Percentiles rank a stretch among this genome's conserved stretches.
Evolutionary conservation across 2,888 invertebrate species (phyloP).

Genomic region (Tuta absoluta): DNA sequence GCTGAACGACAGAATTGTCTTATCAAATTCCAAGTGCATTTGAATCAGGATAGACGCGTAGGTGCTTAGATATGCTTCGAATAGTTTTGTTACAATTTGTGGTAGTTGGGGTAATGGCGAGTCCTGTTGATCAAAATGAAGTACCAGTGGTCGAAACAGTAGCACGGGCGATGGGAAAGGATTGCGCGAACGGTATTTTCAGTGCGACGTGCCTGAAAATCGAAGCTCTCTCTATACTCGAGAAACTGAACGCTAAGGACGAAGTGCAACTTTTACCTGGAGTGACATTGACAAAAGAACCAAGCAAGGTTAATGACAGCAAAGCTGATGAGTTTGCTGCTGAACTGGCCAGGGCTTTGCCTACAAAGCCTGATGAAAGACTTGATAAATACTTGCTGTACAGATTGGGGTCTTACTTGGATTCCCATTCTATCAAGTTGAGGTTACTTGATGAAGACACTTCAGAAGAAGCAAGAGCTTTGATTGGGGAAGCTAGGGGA

Average conservation of each 20-base stretch:
- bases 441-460: conserved; percentile 84
- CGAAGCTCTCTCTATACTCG: conserved; percentile 69
- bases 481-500: conserved; percentile 77
- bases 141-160: conserved; percentile 53
- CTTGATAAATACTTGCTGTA: conserved; percentile 88
- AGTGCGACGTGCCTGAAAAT: conserved; percentile 71
- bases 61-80: conserved; percentile 54
- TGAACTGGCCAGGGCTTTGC: conserved; percentile 87
- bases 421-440: conserved; percentile 87
- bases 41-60: conserved; percentile 60
- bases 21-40: conserved; percentile 69
- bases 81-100: conserved; percentile 49
- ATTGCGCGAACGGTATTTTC: conserved; percentile 67
- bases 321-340: conserved; percentile 86
- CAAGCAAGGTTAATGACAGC: conserved; percentile 69
- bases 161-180: conserved; percentile 61
- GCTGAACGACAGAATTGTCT: conserved; percentile 61
- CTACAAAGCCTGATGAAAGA: conserved; percentile 87
- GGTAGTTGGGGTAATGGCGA: conserved; percentile 57
- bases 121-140: conserved; percentile 52
- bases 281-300: conserved; percentile 86
- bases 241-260: conserved; percentile 67
- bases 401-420: conserved; percentile 86
- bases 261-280: conserved; percentile 67
- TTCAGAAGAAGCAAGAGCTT: conserved; percentile 80